Percentiles rank a stretch among this genome's conserved stretches.
Conservation (phyloP, 2,888 invertebrate species). For the Steinernema scapterisci region DNA sequence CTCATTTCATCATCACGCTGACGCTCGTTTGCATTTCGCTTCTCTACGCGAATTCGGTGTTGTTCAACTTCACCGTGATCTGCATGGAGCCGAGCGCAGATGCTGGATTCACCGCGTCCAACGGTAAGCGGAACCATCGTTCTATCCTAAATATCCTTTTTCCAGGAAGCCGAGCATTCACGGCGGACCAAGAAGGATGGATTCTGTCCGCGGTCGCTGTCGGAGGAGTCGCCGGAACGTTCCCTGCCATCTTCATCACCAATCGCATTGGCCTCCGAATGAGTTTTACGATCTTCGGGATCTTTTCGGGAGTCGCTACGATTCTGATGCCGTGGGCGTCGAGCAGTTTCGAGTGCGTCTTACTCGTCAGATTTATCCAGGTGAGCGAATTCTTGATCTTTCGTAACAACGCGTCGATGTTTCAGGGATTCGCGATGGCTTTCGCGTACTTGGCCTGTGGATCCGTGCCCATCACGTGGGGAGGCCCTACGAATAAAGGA, state of each 20-base stretch:
- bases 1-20: background rate
- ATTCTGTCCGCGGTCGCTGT: conserved; percentile 9
- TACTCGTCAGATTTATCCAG: background rate
- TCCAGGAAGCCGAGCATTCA: background rate
- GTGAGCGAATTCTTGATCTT: background rate
- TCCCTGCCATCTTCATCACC: conserved; percentile 15
- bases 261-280: conserved; percentile 6
- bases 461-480: background rate
- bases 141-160: background rate
- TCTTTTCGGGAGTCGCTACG: background rate
- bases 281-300: background rate
- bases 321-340: background rate
- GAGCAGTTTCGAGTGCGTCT: background rate
- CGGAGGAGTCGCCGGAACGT: conserved; percentile 24
- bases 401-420: background rate
- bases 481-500: background rate
- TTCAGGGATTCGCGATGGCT: background rate
- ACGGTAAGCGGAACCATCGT: background rate
- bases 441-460: background rate
- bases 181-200: conserved; percentile 5
- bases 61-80: conserved; percentile 36
- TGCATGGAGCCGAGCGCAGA: conserved; percentile 25
- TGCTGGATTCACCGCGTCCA: background rate
- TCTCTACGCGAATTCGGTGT: background rate
- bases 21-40: background rate